These are phyloP conservation scores for Palythoa caribaeorum DNA, from an alignment of 92 coral and sea anemone species.

Conservation along the genomic window DNA sequence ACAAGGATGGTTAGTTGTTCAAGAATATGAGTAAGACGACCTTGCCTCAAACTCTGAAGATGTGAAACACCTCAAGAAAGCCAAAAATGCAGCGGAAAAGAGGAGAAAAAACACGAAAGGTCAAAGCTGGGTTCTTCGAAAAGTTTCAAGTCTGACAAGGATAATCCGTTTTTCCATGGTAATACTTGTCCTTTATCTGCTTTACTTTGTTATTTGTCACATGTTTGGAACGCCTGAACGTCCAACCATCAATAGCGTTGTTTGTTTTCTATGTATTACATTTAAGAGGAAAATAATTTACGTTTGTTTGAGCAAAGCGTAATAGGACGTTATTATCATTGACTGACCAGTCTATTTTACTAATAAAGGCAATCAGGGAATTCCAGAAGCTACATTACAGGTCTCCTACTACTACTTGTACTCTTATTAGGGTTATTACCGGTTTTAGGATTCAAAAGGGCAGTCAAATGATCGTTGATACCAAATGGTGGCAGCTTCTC, in stretches of 20 bases:
- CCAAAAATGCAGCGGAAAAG: neutral
- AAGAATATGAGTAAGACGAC: neutral
- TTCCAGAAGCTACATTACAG: no score
- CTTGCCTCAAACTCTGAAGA: neutral
- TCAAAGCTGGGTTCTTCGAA: neutral
- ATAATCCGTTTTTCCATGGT: neutral
- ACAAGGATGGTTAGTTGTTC: neutral
- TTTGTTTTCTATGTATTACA: no score
- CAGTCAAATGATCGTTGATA: no score
- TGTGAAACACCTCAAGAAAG: neutral
- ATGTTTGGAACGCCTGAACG: no score
- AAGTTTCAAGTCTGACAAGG: neutral
- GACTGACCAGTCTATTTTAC: no score
- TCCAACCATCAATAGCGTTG: no score
- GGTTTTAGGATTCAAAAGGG: no score
- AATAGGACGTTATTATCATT: neutral
- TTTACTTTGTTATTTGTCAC: no score
- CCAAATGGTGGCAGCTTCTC: no score
- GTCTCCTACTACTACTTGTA: no score
- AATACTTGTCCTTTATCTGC: neutral
- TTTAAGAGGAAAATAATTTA: neutral
- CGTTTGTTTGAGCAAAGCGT: neutral
- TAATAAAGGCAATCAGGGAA: no score
- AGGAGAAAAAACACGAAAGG: neutral
- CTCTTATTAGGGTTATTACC: no score